Conservation (phyloP, 2,888 invertebrate genomes). For the Trichogramma evanescens region DNA sequence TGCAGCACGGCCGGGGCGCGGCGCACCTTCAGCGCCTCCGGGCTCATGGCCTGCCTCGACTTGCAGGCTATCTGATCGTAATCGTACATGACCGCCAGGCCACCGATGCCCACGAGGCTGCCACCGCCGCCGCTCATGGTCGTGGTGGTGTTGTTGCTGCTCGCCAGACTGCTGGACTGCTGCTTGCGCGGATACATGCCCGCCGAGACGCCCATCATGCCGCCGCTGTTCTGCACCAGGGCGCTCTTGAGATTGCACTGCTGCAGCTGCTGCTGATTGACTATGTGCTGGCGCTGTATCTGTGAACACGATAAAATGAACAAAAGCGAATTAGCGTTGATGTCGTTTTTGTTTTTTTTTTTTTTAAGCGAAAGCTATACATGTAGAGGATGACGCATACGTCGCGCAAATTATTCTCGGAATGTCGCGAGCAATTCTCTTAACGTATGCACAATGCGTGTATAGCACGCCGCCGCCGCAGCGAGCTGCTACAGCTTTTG, state of each 20-base stretch:
- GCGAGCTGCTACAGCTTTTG: too few relatives aligned
- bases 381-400: too few relatives aligned
- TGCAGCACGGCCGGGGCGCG: slow-evolving; percentile 84
- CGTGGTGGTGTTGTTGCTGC: slow-evolving; percentile 4
- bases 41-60: slow-evolving; percentile 49
- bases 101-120: slow-evolving; percentile 28
- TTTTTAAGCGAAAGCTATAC: too few relatives aligned
- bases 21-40: slow-evolving; percentile 81
- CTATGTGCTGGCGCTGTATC: neutral
- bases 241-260: neutral
- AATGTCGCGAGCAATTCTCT: too few relatives aligned
- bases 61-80: slow-evolving; percentile 40
- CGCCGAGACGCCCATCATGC: slow-evolving; percentile 8
- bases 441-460: too few relatives aligned
- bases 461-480: too few relatives aligned
- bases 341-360: too few relatives aligned
- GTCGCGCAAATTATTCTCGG: too few relatives aligned
- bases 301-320: too few relatives aligned
- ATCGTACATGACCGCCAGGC: slow-evolving; percentile 41
- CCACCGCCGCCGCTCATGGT: neutral
- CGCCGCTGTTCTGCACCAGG: slow-evolving; percentile 12
- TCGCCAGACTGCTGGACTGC: neutral
- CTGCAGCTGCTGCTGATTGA: neutral
- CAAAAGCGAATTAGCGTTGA: too few relatives aligned
- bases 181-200: slow-evolving; percentile 6